Conservation (phyloP, 2,797 vertebrate species). For the Lacerta agilis region DNA sequence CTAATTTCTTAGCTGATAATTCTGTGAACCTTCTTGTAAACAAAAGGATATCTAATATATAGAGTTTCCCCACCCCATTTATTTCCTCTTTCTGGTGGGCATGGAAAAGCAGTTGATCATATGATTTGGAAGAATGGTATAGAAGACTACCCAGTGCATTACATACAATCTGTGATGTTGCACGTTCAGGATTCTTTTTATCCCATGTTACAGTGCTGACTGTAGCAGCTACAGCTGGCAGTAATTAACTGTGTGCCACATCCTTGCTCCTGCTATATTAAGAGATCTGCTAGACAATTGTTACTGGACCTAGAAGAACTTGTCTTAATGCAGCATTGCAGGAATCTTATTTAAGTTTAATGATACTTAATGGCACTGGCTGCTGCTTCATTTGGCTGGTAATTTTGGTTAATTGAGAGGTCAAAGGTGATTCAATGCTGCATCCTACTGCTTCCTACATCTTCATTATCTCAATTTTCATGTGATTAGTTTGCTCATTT, state of each 20-base stretch:
- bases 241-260: neutral
- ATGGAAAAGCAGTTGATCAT: neutral
- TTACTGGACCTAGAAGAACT: neutral
- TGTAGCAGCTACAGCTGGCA: neutral
- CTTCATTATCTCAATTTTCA: constrained; percentile 16
- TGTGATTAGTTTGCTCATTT: constrained; percentile 15
- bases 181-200: neutral
- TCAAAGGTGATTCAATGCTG: constrained; percentile 33
- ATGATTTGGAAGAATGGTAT: neutral
- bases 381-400: constrained; percentile 11
- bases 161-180: accelerated
- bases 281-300: neutral
- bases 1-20: neutral
- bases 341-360: constrained; percentile 26
- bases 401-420: constrained; percentile 32
- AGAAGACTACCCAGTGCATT: neutral
- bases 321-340: constrained; percentile 20
- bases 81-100: neutral
- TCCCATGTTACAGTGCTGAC: constrained; percentile 17
- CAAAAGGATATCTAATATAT: neutral
- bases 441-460: constrained; percentile 10
- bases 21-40: neutral
- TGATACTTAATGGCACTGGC: constrained; percentile 38
- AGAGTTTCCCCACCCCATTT: no score
- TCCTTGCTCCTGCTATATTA: neutral